Percentiles rank a stretch among this genome's conserved stretches.
These are phyloP conservation scores for Zaprionus lineosus DNA, from an alignment of 2,888 invertebrate species.

Conservation along the genomic window DNA sequence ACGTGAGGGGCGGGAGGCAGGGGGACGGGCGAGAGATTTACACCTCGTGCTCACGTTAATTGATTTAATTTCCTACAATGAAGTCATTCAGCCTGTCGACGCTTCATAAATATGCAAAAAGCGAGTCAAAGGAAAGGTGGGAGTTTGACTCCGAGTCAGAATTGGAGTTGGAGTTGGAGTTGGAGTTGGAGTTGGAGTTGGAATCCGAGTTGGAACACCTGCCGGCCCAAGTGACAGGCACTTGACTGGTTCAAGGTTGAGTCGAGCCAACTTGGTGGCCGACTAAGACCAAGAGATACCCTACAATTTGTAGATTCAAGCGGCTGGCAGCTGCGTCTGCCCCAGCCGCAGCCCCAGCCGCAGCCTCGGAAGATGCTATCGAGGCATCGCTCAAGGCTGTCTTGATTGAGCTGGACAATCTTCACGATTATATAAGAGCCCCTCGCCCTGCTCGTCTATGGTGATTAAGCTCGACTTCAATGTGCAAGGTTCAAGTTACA, in stretches of 20 bases:
- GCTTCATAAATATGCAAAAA: constrained; percentile 66
- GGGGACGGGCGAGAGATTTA: too few relatives aligned
- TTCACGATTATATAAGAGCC: constrained; percentile 53
- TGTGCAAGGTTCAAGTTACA: constrained; percentile 61
- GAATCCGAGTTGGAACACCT: constrained; percentile 1
- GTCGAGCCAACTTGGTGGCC: not conserved
- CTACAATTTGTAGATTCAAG: not conserved
- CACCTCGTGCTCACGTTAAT: constrained; percentile 65
- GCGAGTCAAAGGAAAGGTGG: constrained; percentile 1
- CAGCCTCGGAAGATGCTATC: constrained; percentile 16
- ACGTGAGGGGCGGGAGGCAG: not conserved
- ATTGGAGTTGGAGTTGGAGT: constrained; percentile 2
- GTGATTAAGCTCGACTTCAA: constrained; percentile 40
- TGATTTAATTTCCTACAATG: constrained; percentile 76
- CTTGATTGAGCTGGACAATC: constrained; percentile 39
- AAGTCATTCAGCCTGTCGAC: constrained; percentile 61
- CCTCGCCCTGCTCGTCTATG: not conserved
- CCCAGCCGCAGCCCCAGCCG: too few relatives aligned
- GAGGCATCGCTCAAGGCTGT: constrained; percentile 32
- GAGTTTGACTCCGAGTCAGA: not conserved
- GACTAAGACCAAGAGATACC: not conserved
- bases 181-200: not conserved
- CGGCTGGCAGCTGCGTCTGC: constrained; percentile 22
- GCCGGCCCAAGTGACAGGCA: not conserved
- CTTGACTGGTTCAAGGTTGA: not conserved